Evolutionary conservation across 2,888 invertebrate genomes (phyloP).

Genomic region (Hermaeophaga mercurialis): DNA sequence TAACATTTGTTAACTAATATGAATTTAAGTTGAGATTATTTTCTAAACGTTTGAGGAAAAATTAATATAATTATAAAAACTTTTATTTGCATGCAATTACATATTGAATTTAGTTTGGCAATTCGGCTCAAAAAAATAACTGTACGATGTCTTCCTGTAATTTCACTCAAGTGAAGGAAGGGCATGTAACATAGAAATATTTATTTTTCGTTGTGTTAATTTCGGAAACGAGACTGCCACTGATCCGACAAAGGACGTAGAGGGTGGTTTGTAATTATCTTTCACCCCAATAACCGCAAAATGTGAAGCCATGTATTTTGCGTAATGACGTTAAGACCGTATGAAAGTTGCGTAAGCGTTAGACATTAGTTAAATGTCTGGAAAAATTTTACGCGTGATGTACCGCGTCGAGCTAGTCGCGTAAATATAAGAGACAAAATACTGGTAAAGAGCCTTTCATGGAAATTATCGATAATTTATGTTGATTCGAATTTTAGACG

Average conservation of each 20-base stretch:
- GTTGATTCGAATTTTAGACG: conserved; percentile 17
- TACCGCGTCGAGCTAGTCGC: background rate
- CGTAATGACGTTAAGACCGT: conserved; percentile 32
- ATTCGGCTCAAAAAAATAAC: no score
- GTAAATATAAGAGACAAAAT: background rate
- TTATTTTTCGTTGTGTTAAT: no score
- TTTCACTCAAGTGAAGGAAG: no score
- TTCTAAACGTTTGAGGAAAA: no score
- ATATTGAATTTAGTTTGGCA: no score
- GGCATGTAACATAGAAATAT: no score
- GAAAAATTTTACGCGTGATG: conserved; percentile 33
- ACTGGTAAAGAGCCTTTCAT: conserved; percentile 12
- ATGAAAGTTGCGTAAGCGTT: conserved; percentile 30
- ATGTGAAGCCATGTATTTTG: conserved; percentile 29
- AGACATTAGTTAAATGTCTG: conserved; percentile 33
- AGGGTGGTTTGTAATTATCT: conserved; percentile 28
- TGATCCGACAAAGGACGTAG: background rate
- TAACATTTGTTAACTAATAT: no score
- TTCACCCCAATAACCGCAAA: conserved; percentile 30
- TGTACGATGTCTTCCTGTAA: no score
- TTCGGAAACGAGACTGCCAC: background rate
- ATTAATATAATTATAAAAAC: no score
- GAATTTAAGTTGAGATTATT: no score
- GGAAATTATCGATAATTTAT: conserved; percentile 31
- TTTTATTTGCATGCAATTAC: no score